Evolutionary conservation across 2,888 invertebrate genomes (phyloP).

Genomic region (Xylophagus ater): DNA sequence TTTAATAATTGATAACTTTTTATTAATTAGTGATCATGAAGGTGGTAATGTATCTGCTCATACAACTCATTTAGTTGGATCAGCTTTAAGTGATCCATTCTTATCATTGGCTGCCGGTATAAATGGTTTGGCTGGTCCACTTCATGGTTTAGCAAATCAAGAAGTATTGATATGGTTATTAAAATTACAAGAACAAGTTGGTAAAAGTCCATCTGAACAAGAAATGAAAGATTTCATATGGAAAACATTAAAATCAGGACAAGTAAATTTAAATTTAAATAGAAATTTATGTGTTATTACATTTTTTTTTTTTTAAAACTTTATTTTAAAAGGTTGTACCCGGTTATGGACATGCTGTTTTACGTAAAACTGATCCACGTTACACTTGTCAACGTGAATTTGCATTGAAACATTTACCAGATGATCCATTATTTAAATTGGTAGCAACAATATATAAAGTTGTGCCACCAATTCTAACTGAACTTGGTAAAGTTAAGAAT

Average conservation of each 20-base stretch:
- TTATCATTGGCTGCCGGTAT: constrained; percentile 75
- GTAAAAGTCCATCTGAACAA: constrained; percentile 77
- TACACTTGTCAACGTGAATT: constrained; percentile 81
- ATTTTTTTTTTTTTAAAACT: neutral
- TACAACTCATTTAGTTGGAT: constrained; percentile 74
- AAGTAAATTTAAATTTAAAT: constrained; percentile 35
- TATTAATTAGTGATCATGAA: constrained; percentile 55
- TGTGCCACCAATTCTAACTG: constrained; percentile 68
- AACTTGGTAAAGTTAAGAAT: constrained; percentile 80
- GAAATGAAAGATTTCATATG: constrained; percentile 93
- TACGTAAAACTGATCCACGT: constrained; percentile 72
- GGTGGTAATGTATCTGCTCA: constrained; percentile 90
- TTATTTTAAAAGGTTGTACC: constrained; percentile 61
- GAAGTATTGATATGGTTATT: constrained; percentile 90
- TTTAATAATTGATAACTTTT: constrained; percentile 2
- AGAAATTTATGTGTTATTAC: neutral
- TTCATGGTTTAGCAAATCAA: constrained; percentile 84
- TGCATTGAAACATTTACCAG: constrained; percentile 71
- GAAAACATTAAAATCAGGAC: constrained; percentile 83
- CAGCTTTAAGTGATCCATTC: constrained; percentile 78
- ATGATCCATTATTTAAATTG: constrained; percentile 67
- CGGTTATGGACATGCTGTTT: constrained; percentile 81
- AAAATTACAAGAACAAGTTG: constrained; percentile 77
- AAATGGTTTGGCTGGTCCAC: constrained; percentile 78
- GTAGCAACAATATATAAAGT: constrained; percentile 74